phyloP scores from a whole-genome alignment of 64 coral and sea anemone genomes.

The Stichodactyla mertensii region DNA sequence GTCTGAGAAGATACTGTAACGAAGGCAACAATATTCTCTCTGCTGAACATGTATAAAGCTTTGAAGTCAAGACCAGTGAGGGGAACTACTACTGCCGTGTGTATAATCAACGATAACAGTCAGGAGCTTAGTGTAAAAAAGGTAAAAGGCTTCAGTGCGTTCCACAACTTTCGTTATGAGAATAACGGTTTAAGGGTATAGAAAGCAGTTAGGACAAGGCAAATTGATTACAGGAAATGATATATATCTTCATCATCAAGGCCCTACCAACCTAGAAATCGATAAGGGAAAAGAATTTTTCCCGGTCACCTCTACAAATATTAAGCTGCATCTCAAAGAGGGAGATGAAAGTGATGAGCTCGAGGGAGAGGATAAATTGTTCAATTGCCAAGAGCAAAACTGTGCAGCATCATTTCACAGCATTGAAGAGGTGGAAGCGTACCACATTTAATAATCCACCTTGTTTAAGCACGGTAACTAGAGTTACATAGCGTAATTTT shows the following conservation, averaged over 20 bases:
- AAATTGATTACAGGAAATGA: background rate
- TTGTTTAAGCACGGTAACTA: no score
- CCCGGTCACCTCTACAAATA: no score
- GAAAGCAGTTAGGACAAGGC: conserved; percentile 18
- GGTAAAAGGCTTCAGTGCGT: conserved; percentile 58
- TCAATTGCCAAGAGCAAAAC: background rate
- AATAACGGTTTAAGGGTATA: conserved; percentile 4
- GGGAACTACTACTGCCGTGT: background rate
- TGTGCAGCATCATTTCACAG: background rate
- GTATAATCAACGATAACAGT: background rate
- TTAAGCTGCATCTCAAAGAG: no score
- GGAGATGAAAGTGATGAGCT: no score
- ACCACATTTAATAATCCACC: no score
- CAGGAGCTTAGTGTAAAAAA: conserved; percentile 7
- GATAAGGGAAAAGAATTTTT: no score
- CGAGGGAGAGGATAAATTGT: background rate
- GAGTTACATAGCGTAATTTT: no score
- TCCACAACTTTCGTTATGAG: conserved; percentile 44
- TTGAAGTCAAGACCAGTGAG: background rate
- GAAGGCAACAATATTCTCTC: conserved; percentile 12
- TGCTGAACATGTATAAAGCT: background rate
- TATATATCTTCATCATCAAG: no score
- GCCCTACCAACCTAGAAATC: no score
- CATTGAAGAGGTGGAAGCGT: background rate
- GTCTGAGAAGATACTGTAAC: conserved; percentile 28